A percentile compares a stretch with the other conserved stretches of the same genome.
Evolutionary conservation across 2,888 invertebrate species (phyloP).

Genomic region (Anthophora plumipes): DNA sequence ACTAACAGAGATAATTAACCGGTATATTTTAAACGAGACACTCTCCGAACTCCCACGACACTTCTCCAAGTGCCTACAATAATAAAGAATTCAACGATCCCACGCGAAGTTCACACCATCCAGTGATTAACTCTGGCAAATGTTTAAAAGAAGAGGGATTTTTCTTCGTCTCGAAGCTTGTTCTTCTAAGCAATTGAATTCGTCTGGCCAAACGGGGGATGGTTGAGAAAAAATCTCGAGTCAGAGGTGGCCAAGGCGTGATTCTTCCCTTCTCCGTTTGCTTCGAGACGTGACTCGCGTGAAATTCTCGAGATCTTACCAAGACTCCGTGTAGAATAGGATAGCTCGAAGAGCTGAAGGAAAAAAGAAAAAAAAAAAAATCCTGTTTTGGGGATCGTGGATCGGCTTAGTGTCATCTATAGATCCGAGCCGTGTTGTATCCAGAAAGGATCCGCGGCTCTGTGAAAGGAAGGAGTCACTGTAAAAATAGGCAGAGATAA

Average conservation of each 20-base stretch:
- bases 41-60: neutral
- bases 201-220: conserved; percentile 42
- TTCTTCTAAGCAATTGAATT: conserved; percentile 59
- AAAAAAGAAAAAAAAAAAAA: conserved; percentile 60
- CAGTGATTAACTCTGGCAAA: conserved; percentile 23
- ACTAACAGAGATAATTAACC: too few relatives aligned
- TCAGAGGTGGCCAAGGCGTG: conserved; percentile 61
- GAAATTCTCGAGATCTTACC: conserved; percentile 76
- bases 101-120: neutral
- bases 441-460: conserved; percentile 64
- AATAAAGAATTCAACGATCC: neutral
- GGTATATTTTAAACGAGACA: too few relatives aligned
- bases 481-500: conserved; percentile 74
- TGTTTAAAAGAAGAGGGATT: conserved; percentile 32
- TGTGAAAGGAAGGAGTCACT: conserved; percentile 70
- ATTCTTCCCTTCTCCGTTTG: too few relatives aligned
- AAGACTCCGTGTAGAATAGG: conserved; percentile 44
- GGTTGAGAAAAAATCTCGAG: conserved; percentile 66
- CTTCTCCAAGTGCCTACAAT: neutral
- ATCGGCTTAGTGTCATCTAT: conserved; percentile 74
- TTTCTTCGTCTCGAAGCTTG: conserved; percentile 14
- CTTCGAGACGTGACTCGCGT: conserved; percentile 78
- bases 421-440: conserved; percentile 65
- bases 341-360: neutral
- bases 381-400: conserved; percentile 76